These are phyloP conservation scores for Premnoplex brunnescens DNA, from an alignment of 2,797 vertebrate species.

Conservation along the genomic window DNA sequence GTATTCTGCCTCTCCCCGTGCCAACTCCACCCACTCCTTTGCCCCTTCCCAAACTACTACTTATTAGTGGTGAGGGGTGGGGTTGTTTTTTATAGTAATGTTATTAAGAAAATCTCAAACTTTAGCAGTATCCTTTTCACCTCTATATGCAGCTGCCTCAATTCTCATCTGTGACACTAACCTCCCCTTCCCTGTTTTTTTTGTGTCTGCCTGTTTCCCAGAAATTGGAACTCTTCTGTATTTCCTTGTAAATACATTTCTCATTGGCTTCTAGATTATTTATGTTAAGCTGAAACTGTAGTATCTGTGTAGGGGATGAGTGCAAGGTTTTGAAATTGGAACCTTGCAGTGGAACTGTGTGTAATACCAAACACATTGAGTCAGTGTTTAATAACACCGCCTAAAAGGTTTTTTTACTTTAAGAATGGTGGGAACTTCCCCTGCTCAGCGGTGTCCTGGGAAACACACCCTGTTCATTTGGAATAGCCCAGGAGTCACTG, in stretches of 20 bases:
- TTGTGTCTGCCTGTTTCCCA: neutral
- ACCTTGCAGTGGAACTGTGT: neutral
- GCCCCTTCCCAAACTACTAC: neutral
- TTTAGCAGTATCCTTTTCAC: neutral
- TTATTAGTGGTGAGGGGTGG: neutral
- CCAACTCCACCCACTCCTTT: fast-evolving
- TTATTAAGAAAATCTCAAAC: neutral
- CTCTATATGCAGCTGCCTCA: neutral
- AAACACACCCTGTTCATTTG: neutral
- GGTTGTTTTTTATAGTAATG: neutral
- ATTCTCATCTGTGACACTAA: neutral
- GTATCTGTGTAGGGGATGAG: neutral
- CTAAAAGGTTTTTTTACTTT: neutral
- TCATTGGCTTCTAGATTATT: neutral
- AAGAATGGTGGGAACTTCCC: constrained; percentile 29
- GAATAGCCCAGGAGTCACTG: neutral
- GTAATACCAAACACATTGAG: neutral
- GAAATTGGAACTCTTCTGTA: neutral
- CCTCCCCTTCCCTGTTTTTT: neutral
- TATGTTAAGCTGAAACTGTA: neutral
- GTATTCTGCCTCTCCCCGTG: neutral
- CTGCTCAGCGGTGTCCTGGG: neutral
- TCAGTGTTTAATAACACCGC: constrained; percentile 11
- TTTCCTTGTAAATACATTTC: neutral
- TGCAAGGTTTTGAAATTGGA: constrained; percentile 49